These are phyloP conservation scores for Trypoxylus dichotomus DNA, from an alignment of 1,140 invertebrate species.

Conservation along the genomic window DNA sequence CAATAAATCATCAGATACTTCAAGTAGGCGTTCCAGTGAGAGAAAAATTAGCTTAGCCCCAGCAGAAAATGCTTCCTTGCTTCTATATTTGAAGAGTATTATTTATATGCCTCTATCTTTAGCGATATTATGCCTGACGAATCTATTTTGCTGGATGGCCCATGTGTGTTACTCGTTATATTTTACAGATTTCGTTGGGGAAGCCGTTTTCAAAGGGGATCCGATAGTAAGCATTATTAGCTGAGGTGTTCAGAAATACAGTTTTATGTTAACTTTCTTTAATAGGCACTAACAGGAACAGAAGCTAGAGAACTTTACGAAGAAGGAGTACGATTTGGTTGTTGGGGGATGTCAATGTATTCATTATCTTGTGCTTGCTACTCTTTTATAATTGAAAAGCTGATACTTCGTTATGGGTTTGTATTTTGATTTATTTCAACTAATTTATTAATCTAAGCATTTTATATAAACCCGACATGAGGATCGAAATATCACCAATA, in stretches of 20 bases:
- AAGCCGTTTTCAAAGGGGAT: conserved; percentile 91
- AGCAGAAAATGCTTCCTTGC: conserved; percentile 59
- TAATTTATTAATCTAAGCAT: too few relatives aligned
- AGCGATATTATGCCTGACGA: conserved; percentile 86
- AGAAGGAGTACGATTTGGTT: conserved; percentile 90
- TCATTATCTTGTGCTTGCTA: conserved; percentile 93
- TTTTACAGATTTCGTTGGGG: conserved; percentile 96
- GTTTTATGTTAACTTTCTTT: not conserved
- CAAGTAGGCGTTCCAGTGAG: not conserved
- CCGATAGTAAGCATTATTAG: conserved; percentile 67
- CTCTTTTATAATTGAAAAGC: conserved; percentile 84
- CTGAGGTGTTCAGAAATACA: not conserved
- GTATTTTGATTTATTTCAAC: conserved; percentile 34
- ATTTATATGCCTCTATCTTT: conserved; percentile 86
- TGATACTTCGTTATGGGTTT: conserved; percentile 83
- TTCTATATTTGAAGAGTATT: conserved; percentile 85
- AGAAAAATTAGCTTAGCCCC: conserved; percentile 40
- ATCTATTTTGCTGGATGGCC: conserved; percentile 97
- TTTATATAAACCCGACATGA: too few relatives aligned
- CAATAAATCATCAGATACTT: not conserved
- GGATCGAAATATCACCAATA: too few relatives aligned
- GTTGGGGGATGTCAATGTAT: conserved; percentile 96
- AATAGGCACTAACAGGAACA: conserved; percentile 68
- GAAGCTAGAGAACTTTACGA: conserved; percentile 72
- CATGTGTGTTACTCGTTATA: conserved; percentile 96